Evolutionary conservation across 2,113 vertebrate genomes (phyloP).

Genomic region (Hirundichthys speculiger): DNA sequence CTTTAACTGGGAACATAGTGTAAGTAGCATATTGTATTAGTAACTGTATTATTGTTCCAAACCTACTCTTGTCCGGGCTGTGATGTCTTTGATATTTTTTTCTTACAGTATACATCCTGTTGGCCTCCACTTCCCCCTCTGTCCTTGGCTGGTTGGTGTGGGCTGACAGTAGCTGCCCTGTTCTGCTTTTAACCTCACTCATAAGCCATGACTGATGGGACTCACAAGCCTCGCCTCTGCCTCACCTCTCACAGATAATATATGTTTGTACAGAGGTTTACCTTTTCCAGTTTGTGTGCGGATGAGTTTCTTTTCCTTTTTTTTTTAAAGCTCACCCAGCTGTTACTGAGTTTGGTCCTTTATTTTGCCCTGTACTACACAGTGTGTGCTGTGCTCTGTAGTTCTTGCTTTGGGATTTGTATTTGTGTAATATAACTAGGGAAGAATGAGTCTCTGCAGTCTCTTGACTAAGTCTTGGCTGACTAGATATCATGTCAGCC

Average conservation of each 20-base stretch:
- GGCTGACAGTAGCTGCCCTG: slow-evolving; percentile 39
- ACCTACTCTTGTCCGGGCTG: slow-evolving; percentile 27
- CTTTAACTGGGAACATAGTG: neutral
- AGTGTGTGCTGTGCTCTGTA: neutral
- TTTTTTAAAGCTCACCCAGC: neutral
- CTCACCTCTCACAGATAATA: slow-evolving; percentile 64
- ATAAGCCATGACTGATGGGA: slow-evolving; percentile 69
- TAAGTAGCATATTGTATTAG: neutral
- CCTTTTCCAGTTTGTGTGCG: slow-evolving; percentile 31
- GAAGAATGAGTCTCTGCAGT: slow-evolving; percentile 45
- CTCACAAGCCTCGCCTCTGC: slow-evolving; percentile 43
- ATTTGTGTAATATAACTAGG: slow-evolving; percentile 46
- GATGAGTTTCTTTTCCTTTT: neutral
- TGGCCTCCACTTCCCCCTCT: slow-evolving; percentile 35
- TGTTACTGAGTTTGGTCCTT: slow-evolving; percentile 30
- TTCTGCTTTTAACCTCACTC: slow-evolving; percentile 59
- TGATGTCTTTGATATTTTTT: slow-evolving; percentile 27
- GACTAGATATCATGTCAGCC: slow-evolving; percentile 68
- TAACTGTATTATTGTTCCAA: neutral
- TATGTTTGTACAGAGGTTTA: slow-evolving; percentile 52
- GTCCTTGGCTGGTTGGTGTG: slow-evolving; percentile 52
- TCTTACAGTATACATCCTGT: slow-evolving; percentile 15
- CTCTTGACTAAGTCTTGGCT: slow-evolving; percentile 57
- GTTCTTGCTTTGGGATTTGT: slow-evolving; percentile 26
- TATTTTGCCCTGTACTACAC: slow-evolving; percentile 33